Conservation (phyloP, 2,797 vertebrate genomes). For the Diplodus sargus region DNA sequence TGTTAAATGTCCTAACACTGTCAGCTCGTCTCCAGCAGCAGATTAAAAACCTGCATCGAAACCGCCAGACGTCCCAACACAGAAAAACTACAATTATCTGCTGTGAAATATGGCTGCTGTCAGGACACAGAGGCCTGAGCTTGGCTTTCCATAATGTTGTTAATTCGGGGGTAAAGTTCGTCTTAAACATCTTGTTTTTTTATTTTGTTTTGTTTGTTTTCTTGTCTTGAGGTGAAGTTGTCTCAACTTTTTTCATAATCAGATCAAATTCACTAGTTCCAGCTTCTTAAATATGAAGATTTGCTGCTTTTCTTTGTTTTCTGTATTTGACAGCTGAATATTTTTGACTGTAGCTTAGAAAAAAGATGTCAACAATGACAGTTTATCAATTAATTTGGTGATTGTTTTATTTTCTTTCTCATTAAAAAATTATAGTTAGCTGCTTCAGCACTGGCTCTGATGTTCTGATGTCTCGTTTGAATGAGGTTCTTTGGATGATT, state of each 20-base stretch:
- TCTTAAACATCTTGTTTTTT: not conserved
- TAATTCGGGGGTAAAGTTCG: not conserved
- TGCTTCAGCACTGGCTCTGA: too few species aligned
- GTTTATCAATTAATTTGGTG: too few species aligned
- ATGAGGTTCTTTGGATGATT: too few species aligned
- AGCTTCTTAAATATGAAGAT: not conserved
- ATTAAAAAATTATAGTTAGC: too few species aligned
- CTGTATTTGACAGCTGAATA: not conserved
- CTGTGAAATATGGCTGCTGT: constrained; percentile 30
- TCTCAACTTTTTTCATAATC: not conserved
- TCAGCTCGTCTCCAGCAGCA: constrained; percentile 48
- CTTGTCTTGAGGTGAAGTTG: not conserved
- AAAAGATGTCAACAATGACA: too few species aligned
- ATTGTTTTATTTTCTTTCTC: too few species aligned
- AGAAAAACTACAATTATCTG: constrained; percentile 49
- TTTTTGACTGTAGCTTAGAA: too few species aligned
- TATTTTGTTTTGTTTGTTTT: too few species aligned
- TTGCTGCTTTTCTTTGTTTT: not conserved
- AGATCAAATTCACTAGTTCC: not conserved
- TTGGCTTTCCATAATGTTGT: not conserved
- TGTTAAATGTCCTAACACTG: constrained; percentile 49
- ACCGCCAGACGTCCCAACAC: not conserved
- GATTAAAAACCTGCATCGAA: constrained; percentile 34
- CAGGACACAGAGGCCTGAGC: not conserved
- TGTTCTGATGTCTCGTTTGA: too few species aligned